Percentiles rank a stretch among this genome's conserved stretches.
These are phyloP conservation scores for Mythimna ferrago DNA, from an alignment of 2,888 invertebrate species.

Conservation along the genomic window DNA sequence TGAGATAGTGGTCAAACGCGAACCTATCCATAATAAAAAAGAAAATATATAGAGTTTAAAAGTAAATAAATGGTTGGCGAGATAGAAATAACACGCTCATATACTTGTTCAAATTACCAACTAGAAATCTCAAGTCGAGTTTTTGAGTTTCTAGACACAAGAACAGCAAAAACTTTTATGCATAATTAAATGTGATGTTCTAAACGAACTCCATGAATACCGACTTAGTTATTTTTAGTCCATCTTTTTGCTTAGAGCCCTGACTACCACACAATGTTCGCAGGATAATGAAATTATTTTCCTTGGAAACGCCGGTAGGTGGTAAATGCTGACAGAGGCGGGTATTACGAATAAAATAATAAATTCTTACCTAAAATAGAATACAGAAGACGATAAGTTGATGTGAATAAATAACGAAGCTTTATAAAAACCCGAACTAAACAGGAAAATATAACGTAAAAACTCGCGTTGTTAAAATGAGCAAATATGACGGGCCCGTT, in stretches of 20 bases:
- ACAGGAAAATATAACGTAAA: conserved; percentile 42
- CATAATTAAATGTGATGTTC: not conserved
- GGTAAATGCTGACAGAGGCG: conserved; percentile 18
- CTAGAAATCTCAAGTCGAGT: not conserved
- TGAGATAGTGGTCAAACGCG: no score
- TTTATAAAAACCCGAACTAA: conserved; percentile 55
- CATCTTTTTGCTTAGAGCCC: conserved; percentile 10
- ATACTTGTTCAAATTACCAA: not conserved
- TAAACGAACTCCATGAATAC: conserved; percentile 15
- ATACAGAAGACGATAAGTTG: conserved; percentile 43
- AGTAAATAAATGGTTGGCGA: not conserved
- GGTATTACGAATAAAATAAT: conserved; percentile 38
- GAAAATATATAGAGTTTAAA: not conserved
- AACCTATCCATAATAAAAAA: no score
- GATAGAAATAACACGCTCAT: not conserved
- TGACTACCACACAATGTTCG: conserved; percentile 15
- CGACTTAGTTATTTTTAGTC: conserved; percentile 19
- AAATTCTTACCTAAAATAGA: conserved; percentile 64
- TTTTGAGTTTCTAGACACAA: not conserved
- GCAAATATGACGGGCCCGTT: conserved; percentile 61
- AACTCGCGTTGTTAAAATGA: conserved; percentile 41
- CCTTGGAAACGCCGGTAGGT: conserved; percentile 30
- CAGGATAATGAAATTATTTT: conserved; percentile 35
- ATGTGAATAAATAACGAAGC: conserved; percentile 55
- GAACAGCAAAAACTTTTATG: not conserved